Conservation (phyloP, 2,888 invertebrate genomes). For the Onchidella celtica region DNA sequence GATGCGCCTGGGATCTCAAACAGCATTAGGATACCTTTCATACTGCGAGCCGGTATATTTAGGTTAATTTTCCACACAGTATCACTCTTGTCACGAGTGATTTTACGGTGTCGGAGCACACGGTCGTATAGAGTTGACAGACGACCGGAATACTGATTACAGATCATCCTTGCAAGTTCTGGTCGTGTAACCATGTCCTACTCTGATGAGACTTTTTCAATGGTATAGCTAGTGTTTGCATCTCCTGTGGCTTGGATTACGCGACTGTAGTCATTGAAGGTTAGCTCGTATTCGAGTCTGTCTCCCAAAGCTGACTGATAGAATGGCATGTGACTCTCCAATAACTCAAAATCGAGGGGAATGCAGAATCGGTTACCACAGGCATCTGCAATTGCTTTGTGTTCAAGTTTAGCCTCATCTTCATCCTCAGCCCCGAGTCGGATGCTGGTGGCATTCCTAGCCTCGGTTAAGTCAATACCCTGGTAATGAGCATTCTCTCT, state of each 20-base stretch:
- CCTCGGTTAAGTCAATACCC: not conserved
- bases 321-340: too few relatives aligned
- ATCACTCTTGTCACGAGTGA: not conserved
- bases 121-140: too few relatives aligned
- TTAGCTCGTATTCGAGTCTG: too few relatives aligned
- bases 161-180: not conserved
- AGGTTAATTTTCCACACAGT: not conserved
- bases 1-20: not conserved
- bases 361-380: slow-evolving; percentile 1
- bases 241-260: not conserved
- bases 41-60: not conserved
- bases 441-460: not conserved
- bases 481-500: not conserved
- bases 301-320: too few relatives aligned
- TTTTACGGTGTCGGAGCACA: slow-evolving; percentile 6
- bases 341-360: not conserved
- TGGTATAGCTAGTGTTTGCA: not conserved
- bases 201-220: slow-evolving; percentile 12
- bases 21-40: not conserved
- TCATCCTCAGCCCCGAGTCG: too few relatives aligned
- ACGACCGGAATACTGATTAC: not conserved
- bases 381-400: slow-evolving; percentile 14
- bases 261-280: slow-evolving; percentile 5
- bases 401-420: too few relatives aligned
- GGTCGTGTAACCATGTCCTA: not conserved